phyloP scores from a whole-genome alignment of 2,888 invertebrate species.

The Drosophila longiperda region DNA sequence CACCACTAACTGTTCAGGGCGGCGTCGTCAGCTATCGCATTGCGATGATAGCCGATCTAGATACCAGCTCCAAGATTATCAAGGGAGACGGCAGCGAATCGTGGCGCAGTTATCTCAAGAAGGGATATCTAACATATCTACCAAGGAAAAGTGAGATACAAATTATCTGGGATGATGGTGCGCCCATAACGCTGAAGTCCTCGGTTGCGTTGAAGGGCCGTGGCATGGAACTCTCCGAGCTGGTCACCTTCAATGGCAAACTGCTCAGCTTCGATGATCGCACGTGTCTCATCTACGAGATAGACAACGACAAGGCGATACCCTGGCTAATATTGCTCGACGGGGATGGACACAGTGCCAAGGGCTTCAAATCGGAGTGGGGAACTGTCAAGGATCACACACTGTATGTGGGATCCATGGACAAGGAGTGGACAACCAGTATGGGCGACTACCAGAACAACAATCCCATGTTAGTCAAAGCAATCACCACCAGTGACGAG shows the following conservation, averaged over 20 bases:
- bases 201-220: slow-evolving; percentile 93
- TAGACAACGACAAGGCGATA: slow-evolving; percentile 88
- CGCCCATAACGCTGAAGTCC: slow-evolving; percentile 88
- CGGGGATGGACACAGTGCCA: slow-evolving; percentile 92
- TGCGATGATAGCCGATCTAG: slow-evolving; percentile 97
- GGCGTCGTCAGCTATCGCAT: slow-evolving; percentile 89
- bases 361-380: slow-evolving; percentile 98
- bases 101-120: slow-evolving; percentile 94
- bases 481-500: slow-evolving; percentile 91
- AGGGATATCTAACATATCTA: slow-evolving; percentile 91
- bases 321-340: slow-evolving; percentile 95
- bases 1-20: slow-evolving; percentile 88
- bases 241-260: slow-evolving; percentile 95
- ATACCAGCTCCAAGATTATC: slow-evolving; percentile 92
- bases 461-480: slow-evolving; percentile 98
- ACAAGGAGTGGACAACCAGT: slow-evolving; percentile 98
- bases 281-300: slow-evolving; percentile 95
- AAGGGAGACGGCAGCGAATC: slow-evolving; percentile 88
- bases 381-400: slow-evolving; percentile 95
- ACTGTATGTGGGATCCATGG: slow-evolving; percentile 96
- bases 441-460: slow-evolving; percentile 93
- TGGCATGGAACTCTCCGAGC: slow-evolving; percentile 98
- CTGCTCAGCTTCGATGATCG: slow-evolving; percentile 97
- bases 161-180: slow-evolving; percentile 91
- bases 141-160: slow-evolving; percentile 87